Percentiles rank a stretch among this genome's conserved stretches.
Conservation (phyloP, 2,888 invertebrate species). For the Cheiracanthium punctorium region DNA sequence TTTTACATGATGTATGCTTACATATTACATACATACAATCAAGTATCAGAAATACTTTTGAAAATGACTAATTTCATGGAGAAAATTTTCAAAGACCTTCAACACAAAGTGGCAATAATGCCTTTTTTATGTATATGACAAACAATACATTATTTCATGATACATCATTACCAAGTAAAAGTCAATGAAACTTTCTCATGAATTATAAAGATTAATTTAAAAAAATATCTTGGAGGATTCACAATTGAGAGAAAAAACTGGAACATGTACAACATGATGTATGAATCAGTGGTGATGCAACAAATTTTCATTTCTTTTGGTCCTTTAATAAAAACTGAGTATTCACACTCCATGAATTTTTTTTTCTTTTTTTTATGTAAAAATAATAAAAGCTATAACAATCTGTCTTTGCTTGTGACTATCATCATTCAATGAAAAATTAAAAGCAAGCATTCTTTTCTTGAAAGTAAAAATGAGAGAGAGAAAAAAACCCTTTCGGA, state of each 20-base stretch:
- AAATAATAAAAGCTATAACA: constrained; percentile 30
- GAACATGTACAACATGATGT: constrained; percentile 49
- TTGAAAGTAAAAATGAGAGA: background rate
- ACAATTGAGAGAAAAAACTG: constrained; percentile 24
- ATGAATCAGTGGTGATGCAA: constrained; percentile 24
- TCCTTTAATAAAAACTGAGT: constrained; percentile 28
- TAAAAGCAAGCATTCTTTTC: constrained; percentile 6
- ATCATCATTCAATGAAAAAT: background rate
- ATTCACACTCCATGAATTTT: constrained; percentile 22
- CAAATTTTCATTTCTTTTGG: constrained; percentile 24
- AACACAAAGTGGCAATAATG: constrained; percentile 18
- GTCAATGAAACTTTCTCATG: constrained; percentile 11
- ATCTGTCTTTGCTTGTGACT: constrained; percentile 26
- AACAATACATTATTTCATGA: background rate
- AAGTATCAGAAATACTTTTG: constrained; percentile 13
- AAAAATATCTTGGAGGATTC: constrained; percentile 8
- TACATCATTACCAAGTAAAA: background rate
- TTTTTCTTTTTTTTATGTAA: constrained; percentile 14
- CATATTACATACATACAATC: constrained; percentile 15
- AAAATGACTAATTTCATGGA: background rate
- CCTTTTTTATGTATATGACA: too few relatives aligned
- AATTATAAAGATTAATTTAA: constrained; percentile 4
- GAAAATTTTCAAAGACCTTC: constrained; percentile 19
- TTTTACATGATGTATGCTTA: constrained; percentile 44
- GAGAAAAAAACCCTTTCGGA: background rate